These are phyloP conservation scores for Gymnarchus niloticus DNA, from an alignment of 2,113 vertebrate genomes.

Conservation along the genomic window DNA sequence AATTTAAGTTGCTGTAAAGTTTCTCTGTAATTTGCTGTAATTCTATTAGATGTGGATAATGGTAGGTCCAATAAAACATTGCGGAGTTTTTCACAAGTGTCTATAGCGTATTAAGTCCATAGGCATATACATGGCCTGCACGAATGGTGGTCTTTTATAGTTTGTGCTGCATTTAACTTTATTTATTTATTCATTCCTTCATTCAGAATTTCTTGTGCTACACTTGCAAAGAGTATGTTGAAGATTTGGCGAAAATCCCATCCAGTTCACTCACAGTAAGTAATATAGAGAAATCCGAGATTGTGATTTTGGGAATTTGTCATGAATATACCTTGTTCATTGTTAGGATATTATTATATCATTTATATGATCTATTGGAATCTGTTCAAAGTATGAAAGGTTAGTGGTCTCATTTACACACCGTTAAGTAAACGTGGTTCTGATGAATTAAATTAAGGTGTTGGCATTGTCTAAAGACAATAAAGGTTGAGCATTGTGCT, in stretches of 20 bases:
- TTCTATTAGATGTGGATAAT: neutral
- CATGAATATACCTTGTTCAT: neutral
- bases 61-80: neutral
- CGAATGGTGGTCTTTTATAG: neutral
- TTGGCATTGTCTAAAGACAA: neutral
- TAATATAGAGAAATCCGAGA: conserved; percentile 5
- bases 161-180: neutral
- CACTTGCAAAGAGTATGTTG: conserved; percentile 86
- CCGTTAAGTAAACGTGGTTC: neutral
- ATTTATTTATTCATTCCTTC: neutral
- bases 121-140: no score
- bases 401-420: neutral
- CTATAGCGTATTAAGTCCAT: neutral
- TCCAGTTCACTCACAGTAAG: conserved; percentile 68
- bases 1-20: neutral
- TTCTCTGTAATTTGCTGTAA: neutral
- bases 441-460: neutral
- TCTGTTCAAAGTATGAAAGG: neutral
- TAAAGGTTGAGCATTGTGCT: neutral
- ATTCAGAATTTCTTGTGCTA: conserved; percentile 91
- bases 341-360: neutral
- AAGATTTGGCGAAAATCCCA: conserved; percentile 85
- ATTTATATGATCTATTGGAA: neutral
- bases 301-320: neutral
- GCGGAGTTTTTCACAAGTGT: neutral